Evolutionary conservation across 2,797 vertebrate species (phyloP).

Genomic region (Lagocephalus sceleratus): DNA sequence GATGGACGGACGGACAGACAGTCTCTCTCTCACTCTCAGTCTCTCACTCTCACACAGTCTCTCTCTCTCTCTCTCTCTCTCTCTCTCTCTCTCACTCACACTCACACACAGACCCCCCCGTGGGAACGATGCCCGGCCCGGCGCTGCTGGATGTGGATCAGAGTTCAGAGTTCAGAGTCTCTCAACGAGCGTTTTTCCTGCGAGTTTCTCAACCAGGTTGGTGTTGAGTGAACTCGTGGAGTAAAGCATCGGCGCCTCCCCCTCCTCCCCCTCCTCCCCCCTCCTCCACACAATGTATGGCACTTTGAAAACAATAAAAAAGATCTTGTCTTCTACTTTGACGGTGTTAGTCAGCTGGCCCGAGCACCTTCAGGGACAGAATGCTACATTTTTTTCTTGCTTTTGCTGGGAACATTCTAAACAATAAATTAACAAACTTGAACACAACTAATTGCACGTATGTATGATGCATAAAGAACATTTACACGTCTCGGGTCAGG

Average conservation of each 20-base stretch:
- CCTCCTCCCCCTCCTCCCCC: slow-evolving; percentile 66
- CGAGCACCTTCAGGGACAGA: slow-evolving; percentile 65
- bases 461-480: slow-evolving; percentile 66
- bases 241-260: slow-evolving; percentile 69
- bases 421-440: slow-evolving; percentile 71
- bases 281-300: slow-evolving; percentile 73
- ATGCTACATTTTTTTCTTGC: slow-evolving; percentile 75
- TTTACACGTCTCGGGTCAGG: too few relatives aligned
- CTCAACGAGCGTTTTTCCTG: slow-evolving; percentile 65
- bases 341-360: slow-evolving; percentile 60
- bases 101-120: too few relatives aligned
- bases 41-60: too few relatives aligned
- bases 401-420: slow-evolving; percentile 74
- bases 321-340: slow-evolving; percentile 52
- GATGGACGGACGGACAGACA: background rate
- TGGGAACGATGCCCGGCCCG: too few relatives aligned
- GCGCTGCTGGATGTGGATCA: slow-evolving; percentile 38
- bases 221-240: slow-evolving; percentile 71
- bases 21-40: too few relatives aligned
- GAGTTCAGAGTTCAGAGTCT: slow-evolving; percentile 69
- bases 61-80: too few relatives aligned
- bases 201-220: slow-evolving; percentile 37
- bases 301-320: slow-evolving; percentile 76
- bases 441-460: slow-evolving; percentile 66
- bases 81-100: too few relatives aligned